Evolutionary conservation across 2,888 invertebrate genomes (phyloP), one percentile per base, ranked within the genome.

Genomic region (Limnephilus auricula): DNA sequence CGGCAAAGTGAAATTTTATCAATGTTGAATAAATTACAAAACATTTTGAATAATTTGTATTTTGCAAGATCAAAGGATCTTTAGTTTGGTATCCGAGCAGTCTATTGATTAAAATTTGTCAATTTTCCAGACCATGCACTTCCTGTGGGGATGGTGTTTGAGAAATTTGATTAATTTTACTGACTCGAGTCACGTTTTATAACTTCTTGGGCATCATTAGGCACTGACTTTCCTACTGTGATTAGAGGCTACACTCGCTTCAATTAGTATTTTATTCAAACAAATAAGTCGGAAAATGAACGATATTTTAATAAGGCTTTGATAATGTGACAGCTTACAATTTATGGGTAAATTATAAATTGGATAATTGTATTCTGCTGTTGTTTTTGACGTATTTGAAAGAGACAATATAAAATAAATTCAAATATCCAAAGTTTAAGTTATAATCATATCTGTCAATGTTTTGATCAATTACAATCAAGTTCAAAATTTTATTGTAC

Each of bases 41-140:
- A 82, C 25, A 15, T 37, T 18, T 82, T 25, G 82, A 82, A 82
- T 82, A 25, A 82, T 34, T 82, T 82, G 82, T 25, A 82, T 82
- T 65, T 82, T 25, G 34, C 18, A 82, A 34, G 25, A 25, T 82
- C 82, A 82, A 82, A 82, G 34, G 34, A 5, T n/a, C 82, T 32
- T 18, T 82, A 82, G 37, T 65, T 65, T 65, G 65, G n/a, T 65
- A 65, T 10, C 6, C 65, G n/a, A 34, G 34, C 34, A 37, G 18
- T 10, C 82, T 25, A 37, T 37, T 32, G 37, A 82, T 82, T 82
- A 82, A 82, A 82, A 82, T 34, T 5, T 82, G 82, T 34, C 82
- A 82, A 37, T 82, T 82, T 82, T 34, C 82, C 34, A 32, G 82
- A 82, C 82, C 34, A 82, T 82, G 34, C 32, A 82, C 34, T 82